phyloP scores from a whole-genome alignment of 1,140 invertebrate genomes.

The Ylistrum balloti region DNA sequence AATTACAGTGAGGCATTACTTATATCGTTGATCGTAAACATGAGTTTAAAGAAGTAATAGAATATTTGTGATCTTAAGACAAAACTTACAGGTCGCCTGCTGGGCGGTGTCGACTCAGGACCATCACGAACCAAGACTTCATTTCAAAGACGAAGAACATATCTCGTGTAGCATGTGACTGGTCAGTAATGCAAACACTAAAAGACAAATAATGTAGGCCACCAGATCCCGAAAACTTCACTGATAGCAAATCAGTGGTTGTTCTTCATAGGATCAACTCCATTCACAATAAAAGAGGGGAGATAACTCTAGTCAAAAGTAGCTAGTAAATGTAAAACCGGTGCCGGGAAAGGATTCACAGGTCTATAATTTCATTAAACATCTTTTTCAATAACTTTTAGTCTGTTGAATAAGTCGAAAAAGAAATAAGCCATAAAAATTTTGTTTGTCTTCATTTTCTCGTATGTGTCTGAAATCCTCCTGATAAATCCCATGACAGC shows the following conservation, averaged over 20 bases:
- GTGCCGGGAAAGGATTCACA: not conserved
- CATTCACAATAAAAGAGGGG: constrained; percentile 6
- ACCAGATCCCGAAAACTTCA: not conserved
- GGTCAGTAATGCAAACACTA: not conserved
- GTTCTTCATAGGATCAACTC: not conserved
- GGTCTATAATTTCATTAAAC: no score
- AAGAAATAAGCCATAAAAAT: no score
- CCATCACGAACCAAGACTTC: not conserved
- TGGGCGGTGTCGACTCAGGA: not conserved
- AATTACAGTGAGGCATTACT: not conserved
- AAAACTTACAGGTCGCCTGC: not conserved
- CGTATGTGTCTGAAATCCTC: no score
- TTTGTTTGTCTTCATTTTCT: no score
- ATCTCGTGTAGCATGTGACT: not conserved
- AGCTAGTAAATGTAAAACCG: not conserved
- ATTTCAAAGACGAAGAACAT: not conserved
- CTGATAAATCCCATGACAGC: no score
- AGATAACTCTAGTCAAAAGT: not conserved
- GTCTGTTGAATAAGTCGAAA: no score
- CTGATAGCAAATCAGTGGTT: not conserved
- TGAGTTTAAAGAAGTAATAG: not conserved
- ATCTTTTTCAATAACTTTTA: no score
- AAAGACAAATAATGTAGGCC: not conserved
- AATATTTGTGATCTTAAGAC: not conserved
- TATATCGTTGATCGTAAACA: not conserved